Base-by-base conservation (phyloP, 2,888 invertebrate species). In the Pelosia muscerda region DNA sequence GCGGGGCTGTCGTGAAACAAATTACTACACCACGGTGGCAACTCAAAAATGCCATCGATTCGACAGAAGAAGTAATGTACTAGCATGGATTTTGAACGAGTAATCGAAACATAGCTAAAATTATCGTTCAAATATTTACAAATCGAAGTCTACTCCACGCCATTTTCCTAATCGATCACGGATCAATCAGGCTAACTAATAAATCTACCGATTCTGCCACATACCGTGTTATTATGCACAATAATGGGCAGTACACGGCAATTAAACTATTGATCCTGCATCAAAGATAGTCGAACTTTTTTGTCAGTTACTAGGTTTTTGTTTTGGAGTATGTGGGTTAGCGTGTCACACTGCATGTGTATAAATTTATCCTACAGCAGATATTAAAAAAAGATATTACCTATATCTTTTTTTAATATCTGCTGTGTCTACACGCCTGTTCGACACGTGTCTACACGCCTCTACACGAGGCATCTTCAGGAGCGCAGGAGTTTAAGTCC, bases 171-270 rank as follows among this genome's bases (percentile, higher is more conserved):
- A 76, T 76, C 85, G 86, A 92, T 93, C 92, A 93, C 88, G 88
- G 88, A 93, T 93, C 93, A 93, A 93, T 93, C 93, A 93, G 86
- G 75, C 73, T 72, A 76, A 82, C 85, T 81, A 90, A 93, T 93
- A 93, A 92, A 93, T 93, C 88, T 85, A 81, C 77, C 85, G 69
- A 86, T 88, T 88, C 67, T 70, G 76, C 76, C 80, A 81, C 73
- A 74, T 72, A 89, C 78, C 84, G 72, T 89, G 80, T 91, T 84
- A 92, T 92, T 92, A 92, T 79, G 81, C 77, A 81, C 84, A 85
- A 89, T 90, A 90, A 88, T 85, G 79, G 82, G 73, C 77, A 75
- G 70, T 66, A 76, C 76, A 68, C 72, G 79, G 79, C 87, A 90
- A 92, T 92, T 91, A 92, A 84, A 77, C 76, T 71, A 81, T 72